A percentile compares a stretch with the other conserved stretches of the same genome.
Evolutionary conservation across 2,113 vertebrate genomes (phyloP).

Genomic region (Atherinomorus stipes): DNA sequence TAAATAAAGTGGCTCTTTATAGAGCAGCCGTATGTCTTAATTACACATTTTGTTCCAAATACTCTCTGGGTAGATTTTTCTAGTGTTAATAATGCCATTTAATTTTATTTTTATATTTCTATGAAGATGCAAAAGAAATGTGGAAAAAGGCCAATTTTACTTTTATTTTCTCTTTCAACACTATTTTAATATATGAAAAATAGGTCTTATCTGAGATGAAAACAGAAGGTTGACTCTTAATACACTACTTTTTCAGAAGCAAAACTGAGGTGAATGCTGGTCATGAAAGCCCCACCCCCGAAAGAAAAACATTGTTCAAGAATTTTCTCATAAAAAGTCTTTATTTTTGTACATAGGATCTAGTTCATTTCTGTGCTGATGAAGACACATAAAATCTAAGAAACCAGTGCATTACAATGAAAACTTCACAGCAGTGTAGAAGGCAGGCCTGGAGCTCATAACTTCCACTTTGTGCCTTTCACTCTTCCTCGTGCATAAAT

Average conservation of each 20-base stretch:
- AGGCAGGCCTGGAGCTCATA: slow-evolving; percentile 51
- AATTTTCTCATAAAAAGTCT: slow-evolving; percentile 63
- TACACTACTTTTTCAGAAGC: too few species aligned
- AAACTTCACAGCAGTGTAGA: slow-evolving; percentile 84
- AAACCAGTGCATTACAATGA: slow-evolving; percentile 84
- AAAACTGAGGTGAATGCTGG: too few species aligned
- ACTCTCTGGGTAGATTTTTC: not conserved
- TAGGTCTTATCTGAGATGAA: too few species aligned
- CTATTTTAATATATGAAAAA: too few species aligned
- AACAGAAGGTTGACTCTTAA: too few species aligned
- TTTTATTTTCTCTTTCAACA: not conserved
- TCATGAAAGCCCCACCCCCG: too few species aligned
- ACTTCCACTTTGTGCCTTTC: slow-evolving; percentile 26
- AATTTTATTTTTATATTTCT: not conserved
- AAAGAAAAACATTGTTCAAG: not conserved
- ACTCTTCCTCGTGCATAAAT: slow-evolving; percentile 49
- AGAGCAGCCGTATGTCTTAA: too few species aligned
- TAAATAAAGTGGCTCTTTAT: too few species aligned
- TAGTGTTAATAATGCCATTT: not conserved
- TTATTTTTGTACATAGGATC: slow-evolving; percentile 74
- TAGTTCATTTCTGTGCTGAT: slow-evolving; percentile 71
- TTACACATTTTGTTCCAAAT: not conserved
- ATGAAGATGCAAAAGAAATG: not conserved
- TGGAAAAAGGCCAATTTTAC: not conserved
- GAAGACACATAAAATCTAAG: slow-evolving; percentile 66